phyloP scores from a whole-genome alignment of 2,888 invertebrate genomes.

The Dynastes grantii region DNA sequence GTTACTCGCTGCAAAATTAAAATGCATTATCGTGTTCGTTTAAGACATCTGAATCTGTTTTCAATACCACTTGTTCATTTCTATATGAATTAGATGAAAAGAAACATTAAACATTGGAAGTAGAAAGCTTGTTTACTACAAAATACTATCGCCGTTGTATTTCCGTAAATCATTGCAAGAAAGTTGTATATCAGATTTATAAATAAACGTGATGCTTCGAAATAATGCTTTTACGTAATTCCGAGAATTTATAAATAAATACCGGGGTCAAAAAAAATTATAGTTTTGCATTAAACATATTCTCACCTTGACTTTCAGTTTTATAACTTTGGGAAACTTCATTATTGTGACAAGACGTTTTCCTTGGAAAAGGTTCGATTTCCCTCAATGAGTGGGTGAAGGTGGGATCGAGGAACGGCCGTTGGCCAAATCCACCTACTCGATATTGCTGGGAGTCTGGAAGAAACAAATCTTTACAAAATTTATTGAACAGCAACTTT shows the following conservation, averaged over 20 bases:
- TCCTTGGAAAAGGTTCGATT: slow-evolving; percentile 80
- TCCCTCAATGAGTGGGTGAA: slow-evolving; percentile 80
- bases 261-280: too few relatives aligned
- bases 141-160: too few relatives aligned
- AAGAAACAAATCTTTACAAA: slow-evolving; percentile 48
- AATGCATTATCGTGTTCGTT: too few relatives aligned
- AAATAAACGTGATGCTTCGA: neutral
- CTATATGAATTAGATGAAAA: too few relatives aligned
- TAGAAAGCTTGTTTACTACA: too few relatives aligned
- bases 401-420: slow-evolving; percentile 78
- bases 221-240: slow-evolving; percentile 9
- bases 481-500: neutral
- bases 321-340: slow-evolving; percentile 59
- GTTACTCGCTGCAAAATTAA: too few relatives aligned
- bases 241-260: neutral
- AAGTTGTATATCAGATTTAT: neutral
- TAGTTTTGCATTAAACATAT: neutral
- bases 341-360: slow-evolving; percentile 67
- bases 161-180: neutral
- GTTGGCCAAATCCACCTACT: slow-evolving; percentile 81
- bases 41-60: too few relatives aligned
- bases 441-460: slow-evolving; percentile 77
- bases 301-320: slow-evolving; percentile 58
- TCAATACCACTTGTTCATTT: too few relatives aligned
- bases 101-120: too few relatives aligned